Evolutionary conservation across 35 echinoderm and acorn worm genomes (phyloP).

Genomic region (Apostichopus californicus): DNA sequence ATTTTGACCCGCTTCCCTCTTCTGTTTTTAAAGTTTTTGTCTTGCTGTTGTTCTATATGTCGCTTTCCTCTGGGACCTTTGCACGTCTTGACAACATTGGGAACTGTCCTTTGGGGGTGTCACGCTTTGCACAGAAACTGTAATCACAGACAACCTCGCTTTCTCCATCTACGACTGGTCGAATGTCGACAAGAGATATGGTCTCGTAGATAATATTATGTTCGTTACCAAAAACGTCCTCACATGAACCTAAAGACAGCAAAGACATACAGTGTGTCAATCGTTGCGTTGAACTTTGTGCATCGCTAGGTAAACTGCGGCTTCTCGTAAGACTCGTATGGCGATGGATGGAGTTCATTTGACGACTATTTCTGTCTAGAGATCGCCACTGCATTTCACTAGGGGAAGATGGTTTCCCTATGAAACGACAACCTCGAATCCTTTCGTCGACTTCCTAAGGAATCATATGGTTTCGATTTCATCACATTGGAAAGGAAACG

Average conservation of each 20-base stretch:
- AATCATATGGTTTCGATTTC: background rate
- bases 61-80: background rate
- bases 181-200: constrained; percentile 3
- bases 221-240: constrained; percentile 27
- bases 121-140: background rate
- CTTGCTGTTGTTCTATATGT: background rate
- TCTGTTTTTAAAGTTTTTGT: background rate
- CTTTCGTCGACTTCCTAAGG: background rate
- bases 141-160: background rate
- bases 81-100: background rate
- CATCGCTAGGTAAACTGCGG: background rate
- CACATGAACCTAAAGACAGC: background rate
- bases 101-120: too few species aligned
- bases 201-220: constrained; percentile 8
- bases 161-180: background rate
- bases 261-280: constrained; percentile 17
- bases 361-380: background rate
- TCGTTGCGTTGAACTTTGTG: background rate
- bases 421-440: background rate
- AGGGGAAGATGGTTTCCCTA: background rate
- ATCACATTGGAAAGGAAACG: constrained; percentile 29
- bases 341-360: background rate
- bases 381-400: background rate
- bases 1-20: background rate
- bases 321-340: background rate